Conservation (phyloP, 2,888 invertebrate species). For the Lycocerus yunnanus region DNA sequence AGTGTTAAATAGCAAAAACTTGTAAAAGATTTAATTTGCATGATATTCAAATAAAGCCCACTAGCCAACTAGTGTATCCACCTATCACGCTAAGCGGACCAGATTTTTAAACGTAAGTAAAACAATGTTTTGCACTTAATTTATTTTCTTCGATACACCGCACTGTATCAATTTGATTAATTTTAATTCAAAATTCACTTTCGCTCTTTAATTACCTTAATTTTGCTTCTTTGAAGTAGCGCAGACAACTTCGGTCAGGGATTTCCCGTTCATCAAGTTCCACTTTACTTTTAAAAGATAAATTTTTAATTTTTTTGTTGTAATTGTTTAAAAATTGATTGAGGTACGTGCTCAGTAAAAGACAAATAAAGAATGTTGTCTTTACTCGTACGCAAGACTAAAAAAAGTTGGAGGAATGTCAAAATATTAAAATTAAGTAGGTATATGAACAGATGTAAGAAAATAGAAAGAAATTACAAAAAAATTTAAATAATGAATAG, state of each 20-base stretch:
- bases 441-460: too few species aligned
- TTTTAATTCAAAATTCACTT: background rate
- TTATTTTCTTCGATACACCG: background rate
- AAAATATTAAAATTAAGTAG: too few species aligned
- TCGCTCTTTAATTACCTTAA: background rate
- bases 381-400: too few species aligned
- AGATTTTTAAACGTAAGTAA: background rate
- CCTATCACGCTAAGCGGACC: background rate
- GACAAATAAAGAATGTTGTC: too few species aligned
- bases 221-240: background rate
- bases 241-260: background rate
- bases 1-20: background rate
- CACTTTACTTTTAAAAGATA: background rate
- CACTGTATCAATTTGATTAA: background rate
- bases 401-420: too few species aligned
- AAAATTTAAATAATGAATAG: too few species aligned
- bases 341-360: too few species aligned
- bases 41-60: background rate
- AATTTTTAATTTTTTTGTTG: background rate
- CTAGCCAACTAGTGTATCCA: background rate
- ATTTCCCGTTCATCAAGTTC: background rate
- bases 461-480: too few species aligned
- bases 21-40: background rate
- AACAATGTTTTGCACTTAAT: background rate
- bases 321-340: too few species aligned